These are phyloP conservation scores for Plagiodera versicolora DNA, from an alignment of 2,888 invertebrate species.

Conservation along the genomic window DNA sequence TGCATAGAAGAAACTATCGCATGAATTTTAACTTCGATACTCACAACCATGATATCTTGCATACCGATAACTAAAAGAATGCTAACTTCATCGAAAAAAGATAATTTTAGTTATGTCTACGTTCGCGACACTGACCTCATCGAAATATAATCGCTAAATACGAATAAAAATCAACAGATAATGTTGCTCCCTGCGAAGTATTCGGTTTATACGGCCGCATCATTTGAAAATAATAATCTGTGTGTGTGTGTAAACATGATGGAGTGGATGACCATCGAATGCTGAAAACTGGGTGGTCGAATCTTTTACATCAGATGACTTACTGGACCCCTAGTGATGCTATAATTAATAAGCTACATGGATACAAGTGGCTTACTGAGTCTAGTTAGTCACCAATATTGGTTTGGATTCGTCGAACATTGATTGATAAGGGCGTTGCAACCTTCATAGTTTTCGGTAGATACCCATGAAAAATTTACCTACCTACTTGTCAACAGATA, in stretches of 20 bases:
- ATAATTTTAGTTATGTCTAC: neutral
- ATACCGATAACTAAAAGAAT: neutral
- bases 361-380: slow-evolving; percentile 30
- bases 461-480: no score
- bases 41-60: neutral
- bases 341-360: slow-evolving; percentile 38
- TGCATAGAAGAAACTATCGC: no score
- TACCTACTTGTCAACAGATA: no score
- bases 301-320: slow-evolving; percentile 35
- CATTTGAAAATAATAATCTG: slow-evolving; percentile 9
- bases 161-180: neutral
- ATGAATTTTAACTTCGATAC: no score
- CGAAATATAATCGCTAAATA: slow-evolving; percentile 3
- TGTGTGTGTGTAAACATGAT: slow-evolving; percentile 34
- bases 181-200: neutral
- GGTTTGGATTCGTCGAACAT: neutral
- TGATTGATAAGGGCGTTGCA: neutral
- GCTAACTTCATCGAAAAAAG: slow-evolving; percentile 1
- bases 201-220: slow-evolving; percentile 3
- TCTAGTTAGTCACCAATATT: slow-evolving; percentile 13
- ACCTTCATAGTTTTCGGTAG: no score
- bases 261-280: slow-evolving; percentile 34
- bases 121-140: neutral
- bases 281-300: slow-evolving; percentile 40
- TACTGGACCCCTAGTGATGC: slow-evolving; percentile 41